These are phyloP conservation scores for Cryptus viduatorius DNA, from an alignment of 2,888 invertebrate genomes.

Conservation along the genomic window DNA sequence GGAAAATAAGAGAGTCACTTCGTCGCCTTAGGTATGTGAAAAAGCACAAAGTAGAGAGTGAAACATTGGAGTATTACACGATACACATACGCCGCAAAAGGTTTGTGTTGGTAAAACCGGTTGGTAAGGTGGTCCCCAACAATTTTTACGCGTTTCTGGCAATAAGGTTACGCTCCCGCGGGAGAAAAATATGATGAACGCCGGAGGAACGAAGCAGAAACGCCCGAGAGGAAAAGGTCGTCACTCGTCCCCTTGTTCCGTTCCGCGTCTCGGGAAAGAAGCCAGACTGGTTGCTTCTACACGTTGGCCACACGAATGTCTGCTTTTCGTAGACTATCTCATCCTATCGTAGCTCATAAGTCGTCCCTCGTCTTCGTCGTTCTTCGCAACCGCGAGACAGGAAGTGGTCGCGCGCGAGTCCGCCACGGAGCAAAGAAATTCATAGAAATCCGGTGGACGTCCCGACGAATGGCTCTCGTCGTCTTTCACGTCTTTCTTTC, in stretches of 20 bases:
- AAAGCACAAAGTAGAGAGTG: neutral
- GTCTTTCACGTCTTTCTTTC: slow-evolving; percentile 34
- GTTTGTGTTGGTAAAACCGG: slow-evolving; percentile 7
- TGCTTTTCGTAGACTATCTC: slow-evolving; percentile 26
- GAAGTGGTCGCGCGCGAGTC: slow-evolving; percentile 7
- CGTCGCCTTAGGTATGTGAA: neutral
- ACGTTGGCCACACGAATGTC: slow-evolving; percentile 25
- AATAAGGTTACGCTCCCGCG: slow-evolving; percentile 41
- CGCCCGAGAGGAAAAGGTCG: slow-evolving; percentile 20
- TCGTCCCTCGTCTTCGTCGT: slow-evolving; percentile 22
- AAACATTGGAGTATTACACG: slow-evolving; percentile 30
- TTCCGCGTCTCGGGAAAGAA: slow-evolving; percentile 42
- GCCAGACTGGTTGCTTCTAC: slow-evolving; percentile 26
- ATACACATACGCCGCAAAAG: neutral
- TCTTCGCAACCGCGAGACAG: slow-evolving; percentile 29
- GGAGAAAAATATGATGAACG: slow-evolving; percentile 54
- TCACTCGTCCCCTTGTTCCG: neutral
- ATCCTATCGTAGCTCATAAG: slow-evolving; percentile 3
- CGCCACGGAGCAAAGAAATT: slow-evolving; percentile 32
- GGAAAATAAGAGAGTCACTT: neutral
- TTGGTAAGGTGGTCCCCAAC: slow-evolving; percentile 31
- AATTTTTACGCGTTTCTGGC: slow-evolving; percentile 42
- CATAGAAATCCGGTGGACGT: slow-evolving; percentile 48
- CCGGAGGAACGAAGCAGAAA: slow-evolving; percentile 24
- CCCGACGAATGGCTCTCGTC: slow-evolving; percentile 42